These are phyloP conservation scores for Nannobrachium achirus DNA, from an alignment of 2,113 vertebrate genomes.

Conservation along the genomic window DNA sequence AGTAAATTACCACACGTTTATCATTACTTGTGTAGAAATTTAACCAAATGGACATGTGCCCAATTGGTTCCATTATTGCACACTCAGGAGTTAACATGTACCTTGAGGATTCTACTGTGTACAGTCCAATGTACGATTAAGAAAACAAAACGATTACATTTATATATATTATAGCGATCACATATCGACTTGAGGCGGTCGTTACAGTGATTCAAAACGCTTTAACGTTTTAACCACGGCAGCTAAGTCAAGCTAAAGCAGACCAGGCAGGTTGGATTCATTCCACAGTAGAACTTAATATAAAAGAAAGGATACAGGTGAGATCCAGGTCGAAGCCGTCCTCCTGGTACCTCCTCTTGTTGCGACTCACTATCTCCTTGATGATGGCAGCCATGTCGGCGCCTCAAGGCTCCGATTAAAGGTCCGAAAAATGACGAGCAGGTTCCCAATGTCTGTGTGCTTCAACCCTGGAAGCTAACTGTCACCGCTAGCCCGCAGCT, in stretches of 20 bases:
- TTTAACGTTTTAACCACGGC: too few species aligned
- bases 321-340: conserved; percentile 98
- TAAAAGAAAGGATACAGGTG: conserved; percentile 90
- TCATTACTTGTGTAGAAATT: too few species aligned
- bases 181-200: too few species aligned
- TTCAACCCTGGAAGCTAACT: conserved; percentile 28
- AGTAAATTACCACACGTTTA: too few species aligned
- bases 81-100: too few species aligned
- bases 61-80: too few species aligned
- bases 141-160: too few species aligned
- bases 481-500: conserved; percentile 38
- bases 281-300: not conserved
- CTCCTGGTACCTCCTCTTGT: conserved; percentile 95
- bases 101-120: too few species aligned
- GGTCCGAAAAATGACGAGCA: conserved; percentile 43
- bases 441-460: not conserved
- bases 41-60: too few species aligned
- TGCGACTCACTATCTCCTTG: conserved; percentile 94
- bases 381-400: conserved; percentile 89
- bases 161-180: too few species aligned
- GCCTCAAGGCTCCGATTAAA: conserved; percentile 48
- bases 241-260: not conserved
- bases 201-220: too few species aligned
- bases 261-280: not conserved
- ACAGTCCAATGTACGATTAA: too few species aligned